Percentiles rank a stretch among this genome's conserved stretches.
Conservation (phyloP, 2,113 vertebrate genomes). For the Abramis brama region DNA sequence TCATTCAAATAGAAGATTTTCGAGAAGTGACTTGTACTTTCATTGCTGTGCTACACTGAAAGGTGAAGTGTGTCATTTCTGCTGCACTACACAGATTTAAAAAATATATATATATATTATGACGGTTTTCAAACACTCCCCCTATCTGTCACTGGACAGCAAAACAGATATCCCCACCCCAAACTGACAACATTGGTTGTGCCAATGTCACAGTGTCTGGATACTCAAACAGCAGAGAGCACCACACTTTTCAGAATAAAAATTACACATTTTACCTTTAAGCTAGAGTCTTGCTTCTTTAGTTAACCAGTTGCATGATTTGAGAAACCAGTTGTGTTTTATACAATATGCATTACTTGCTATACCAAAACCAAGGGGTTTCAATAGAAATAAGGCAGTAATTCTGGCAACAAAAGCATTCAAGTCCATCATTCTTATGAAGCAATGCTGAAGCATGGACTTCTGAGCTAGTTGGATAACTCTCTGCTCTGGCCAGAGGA, state of each 20-base stretch:
- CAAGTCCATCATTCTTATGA: slow-evolving; percentile 1
- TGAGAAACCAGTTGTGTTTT: background rate
- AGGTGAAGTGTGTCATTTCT: background rate
- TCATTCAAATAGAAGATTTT: slow-evolving; percentile 47
- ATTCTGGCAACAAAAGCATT: slow-evolving; percentile 29
- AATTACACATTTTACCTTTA: background rate
- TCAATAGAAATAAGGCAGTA: slow-evolving; percentile 17
- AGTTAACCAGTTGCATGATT: background rate
- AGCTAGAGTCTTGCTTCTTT: background rate
- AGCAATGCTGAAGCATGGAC: slow-evolving; percentile 30
- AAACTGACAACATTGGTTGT: background rate
- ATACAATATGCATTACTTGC: background rate
- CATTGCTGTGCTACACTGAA: background rate
- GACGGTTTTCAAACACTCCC: background rate
- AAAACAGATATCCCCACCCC: background rate
- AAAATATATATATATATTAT: background rate
- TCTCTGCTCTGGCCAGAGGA: background rate
- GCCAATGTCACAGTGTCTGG: background rate
- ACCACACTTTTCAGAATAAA: background rate
- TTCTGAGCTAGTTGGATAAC: slow-evolving; percentile 24
- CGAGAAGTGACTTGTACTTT: background rate
- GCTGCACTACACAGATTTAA: background rate
- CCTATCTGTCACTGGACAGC: background rate
- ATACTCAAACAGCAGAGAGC: background rate
- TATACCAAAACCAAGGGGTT: background rate